Evolutionary conservation across 1,140 invertebrate genomes (phyloP).

Genomic region (Bathynomus jamesi): DNA sequence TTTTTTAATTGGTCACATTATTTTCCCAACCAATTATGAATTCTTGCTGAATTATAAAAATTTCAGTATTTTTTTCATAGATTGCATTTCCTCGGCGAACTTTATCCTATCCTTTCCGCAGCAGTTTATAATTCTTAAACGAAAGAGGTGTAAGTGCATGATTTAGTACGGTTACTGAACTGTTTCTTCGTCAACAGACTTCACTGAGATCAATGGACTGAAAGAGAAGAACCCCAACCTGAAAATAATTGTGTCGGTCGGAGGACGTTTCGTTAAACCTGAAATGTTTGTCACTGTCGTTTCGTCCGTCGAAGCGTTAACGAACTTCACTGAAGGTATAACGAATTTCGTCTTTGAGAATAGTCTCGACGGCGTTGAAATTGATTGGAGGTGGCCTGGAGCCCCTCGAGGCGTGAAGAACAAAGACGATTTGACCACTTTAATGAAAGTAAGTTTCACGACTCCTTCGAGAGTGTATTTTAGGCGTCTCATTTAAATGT

Average conservation of each 20-base stretch:
- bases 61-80: too few relatives aligned
- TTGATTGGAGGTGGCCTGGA: constrained; percentile 17
- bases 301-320: neutral
- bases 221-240: constrained; percentile 7
- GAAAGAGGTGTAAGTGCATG: too few relatives aligned
- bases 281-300: neutral
- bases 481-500: too few relatives aligned
- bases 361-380: constrained; percentile 5
- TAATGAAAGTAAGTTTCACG: constrained; percentile 3
- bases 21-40: too few relatives aligned
- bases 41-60: too few relatives aligned
- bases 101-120: too few relatives aligned
- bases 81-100: too few relatives aligned
- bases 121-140: too few relatives aligned
- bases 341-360: neutral
- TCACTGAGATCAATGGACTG: neutral
- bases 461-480: too few relatives aligned
- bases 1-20: too few relatives aligned
- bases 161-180: too few relatives aligned
- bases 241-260: constrained; percentile 1
- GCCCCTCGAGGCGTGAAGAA: neutral
- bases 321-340: constrained; percentile 12
- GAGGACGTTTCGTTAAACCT: constrained; percentile 4
- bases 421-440: constrained; percentile 8
- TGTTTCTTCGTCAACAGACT: neutral